Base-by-base conservation (phyloP, 2,113 vertebrate species). In the Semnornis frantzii region DNA sequence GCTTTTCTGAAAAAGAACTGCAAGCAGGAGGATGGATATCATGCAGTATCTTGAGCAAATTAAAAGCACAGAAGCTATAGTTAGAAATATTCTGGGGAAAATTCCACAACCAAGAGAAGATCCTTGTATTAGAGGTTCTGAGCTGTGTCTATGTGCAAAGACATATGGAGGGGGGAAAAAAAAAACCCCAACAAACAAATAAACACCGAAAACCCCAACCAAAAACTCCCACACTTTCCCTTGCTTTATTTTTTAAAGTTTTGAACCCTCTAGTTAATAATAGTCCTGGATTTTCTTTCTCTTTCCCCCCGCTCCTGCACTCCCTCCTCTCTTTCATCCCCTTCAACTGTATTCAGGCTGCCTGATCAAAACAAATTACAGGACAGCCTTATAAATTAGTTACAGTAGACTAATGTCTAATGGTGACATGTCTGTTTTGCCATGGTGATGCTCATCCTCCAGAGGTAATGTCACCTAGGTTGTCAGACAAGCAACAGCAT, bases 371-470 rank as follows among this genome's bases (percentile, higher is more conserved):
- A 97, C 95, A 97, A 96, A 97, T 94, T 96, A 96, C 93, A 95
- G 96, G 96, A 97, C 96, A 97, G 96, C 89, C 94, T 97, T 97
- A 97, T 96, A 93, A 97, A 97, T 97, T 97, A 97, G 93, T 97
- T 97, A 97, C 93, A 96, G 92, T 97, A 95, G 94, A 96, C 96
- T 97, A 95, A 95, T 94, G 93, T 96, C 93, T 94, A 96, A 96
- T 85, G 90, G 96, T 97, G 95, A 96, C 95, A 96, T 94, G 94
- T 96, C 97, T 97, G 92, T 97, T 96, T 96, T 96, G 85, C 95
- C 93, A 96, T 96, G 89, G 94, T 97, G 96, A 97, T 97, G 96
- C 84, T 95, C 96, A 96, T 97, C 90, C 94, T 97, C 97, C 91
- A 94, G 96, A 96, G 96, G 94, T 97, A 97, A 96, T 96, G 96